Conservation (phyloP, 2,797 vertebrate species). For the Coccyzus lansbergi region DNA sequence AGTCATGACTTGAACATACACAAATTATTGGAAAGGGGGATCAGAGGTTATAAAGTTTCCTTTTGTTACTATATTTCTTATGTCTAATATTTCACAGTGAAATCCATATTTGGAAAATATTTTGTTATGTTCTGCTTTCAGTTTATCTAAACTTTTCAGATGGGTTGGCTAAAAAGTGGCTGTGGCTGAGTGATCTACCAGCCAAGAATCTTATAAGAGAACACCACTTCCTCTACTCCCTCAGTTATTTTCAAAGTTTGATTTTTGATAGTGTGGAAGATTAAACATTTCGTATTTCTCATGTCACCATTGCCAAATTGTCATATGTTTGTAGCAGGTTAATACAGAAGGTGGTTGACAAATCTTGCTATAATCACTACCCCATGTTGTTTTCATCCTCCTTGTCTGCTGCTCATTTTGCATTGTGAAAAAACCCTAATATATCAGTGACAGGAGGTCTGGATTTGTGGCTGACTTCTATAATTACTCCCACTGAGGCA, state of each 20-base stretch:
- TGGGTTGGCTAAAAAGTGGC: background rate
- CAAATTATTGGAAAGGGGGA: conserved; percentile 42
- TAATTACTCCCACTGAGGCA: conserved; percentile 83
- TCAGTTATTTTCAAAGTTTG: background rate
- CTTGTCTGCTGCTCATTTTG: conserved; percentile 75
- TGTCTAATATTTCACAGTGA: background rate
- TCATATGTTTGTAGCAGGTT: conserved; percentile 53
- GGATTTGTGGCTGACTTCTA: conserved; percentile 76
- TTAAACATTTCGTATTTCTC: conserved; percentile 7
- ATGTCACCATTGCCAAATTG: conserved; percentile 26
- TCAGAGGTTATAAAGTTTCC: conserved; percentile 36
- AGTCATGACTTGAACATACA: background rate
- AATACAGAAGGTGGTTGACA: conserved; percentile 49
- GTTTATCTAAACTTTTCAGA: conserved; percentile 19
- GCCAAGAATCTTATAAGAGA: background rate
- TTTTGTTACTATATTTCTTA: conserved; percentile 30
- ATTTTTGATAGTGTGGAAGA: conserved; percentile 3
- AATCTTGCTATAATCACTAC: conserved; percentile 69
- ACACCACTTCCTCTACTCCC: background rate
- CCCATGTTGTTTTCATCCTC: conserved; percentile 74
- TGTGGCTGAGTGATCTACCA: background rate
- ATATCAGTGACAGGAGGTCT: conserved; percentile 78
- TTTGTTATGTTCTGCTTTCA: conserved; percentile 16
- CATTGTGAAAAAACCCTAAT: conserved; percentile 70
- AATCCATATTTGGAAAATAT: conserved; percentile 13